Evolutionary conservation across 2,113 vertebrate species (phyloP), one percentile per base, ranked within the genome.

Genomic region (Perccottus glenii): DNA sequence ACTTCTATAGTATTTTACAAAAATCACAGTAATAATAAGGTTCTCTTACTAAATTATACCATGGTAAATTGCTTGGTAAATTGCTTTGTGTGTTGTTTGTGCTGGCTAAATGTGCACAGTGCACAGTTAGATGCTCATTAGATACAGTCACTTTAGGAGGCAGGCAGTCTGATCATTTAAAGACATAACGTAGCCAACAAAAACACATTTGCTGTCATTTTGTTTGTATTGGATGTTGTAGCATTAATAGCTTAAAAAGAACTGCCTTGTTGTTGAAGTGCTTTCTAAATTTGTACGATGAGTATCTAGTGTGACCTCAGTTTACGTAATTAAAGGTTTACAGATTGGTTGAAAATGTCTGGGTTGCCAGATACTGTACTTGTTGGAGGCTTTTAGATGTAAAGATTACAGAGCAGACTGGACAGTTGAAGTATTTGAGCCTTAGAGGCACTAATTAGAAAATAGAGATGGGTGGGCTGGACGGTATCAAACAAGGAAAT

Each of bases 231-330:
- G 49, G 38, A 78, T 45, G 81, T 52, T 12, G 36, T 51, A 38
- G 67, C 52, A 36, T 32, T 71, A 33, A 51, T 47, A 40, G 38
- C 38, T 14, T 11, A 46, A 46, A 55, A 9, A 36, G 52, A 51
- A 5, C 71, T 85, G 83, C 87, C 84, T 84, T 85, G 77, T 82
- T 70, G 67, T 82, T 50, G 65, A 90, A 91, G 87, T 89, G 90
- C 62, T 60, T 43, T 82, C 38, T 77, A 45, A 73, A 70, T 66
- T 45, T 14, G 15, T 55, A 38, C 66, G 63, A n/a, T 75, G 36
- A 67, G 40, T 56, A 51, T 68, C 27, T 57, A 3, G 64, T 60
- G 35, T 43, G 50, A 42, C 45, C 52, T 77, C 45, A 44, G 59
- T 63, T 42, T 38, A 67, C 40, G 11, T 45, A 51, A 62, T 60